A percentile compares a stretch with the other conserved stretches of the same genome.
Conservation (phyloP, 2,888 invertebrate species). For the Coenonympha arcania region DNA sequence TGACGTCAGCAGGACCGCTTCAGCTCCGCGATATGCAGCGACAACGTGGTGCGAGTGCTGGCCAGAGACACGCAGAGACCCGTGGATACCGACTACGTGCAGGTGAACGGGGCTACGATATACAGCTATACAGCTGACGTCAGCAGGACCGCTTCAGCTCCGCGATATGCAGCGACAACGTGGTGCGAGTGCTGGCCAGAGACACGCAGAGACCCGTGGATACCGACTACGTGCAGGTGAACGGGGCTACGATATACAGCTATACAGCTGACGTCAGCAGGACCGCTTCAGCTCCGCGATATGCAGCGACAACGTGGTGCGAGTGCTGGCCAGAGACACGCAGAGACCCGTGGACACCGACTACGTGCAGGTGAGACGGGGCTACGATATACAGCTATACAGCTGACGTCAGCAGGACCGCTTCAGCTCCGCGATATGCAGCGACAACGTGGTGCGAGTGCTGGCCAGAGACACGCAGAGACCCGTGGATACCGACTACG, state of each 20-base stretch:
- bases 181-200: conserved; percentile 29
- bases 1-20: too few relatives aligned
- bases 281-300: too few relatives aligned
- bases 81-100: conserved; percentile 31
- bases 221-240: conserved; percentile 35
- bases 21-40: too few relatives aligned
- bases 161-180: conserved; percentile 14
- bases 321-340: conserved; percentile 33
- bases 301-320: conserved; percentile 18
- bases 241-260: too few relatives aligned
- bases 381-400: too few relatives aligned
- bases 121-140: too few relatives aligned
- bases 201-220: conserved; percentile 31
- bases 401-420: too few relatives aligned
- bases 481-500: conserved; percentile 27
- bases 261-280: too few relatives aligned
- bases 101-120: conserved; percentile 30
- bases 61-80: conserved; percentile 27
- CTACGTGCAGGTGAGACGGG: conserved; percentile 35
- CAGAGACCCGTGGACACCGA: conserved; percentile 25
- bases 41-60: conserved; percentile 29
- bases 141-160: too few relatives aligned
- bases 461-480: conserved; percentile 29
- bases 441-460: conserved; percentile 28
- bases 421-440: too few relatives aligned